phyloP scores from a whole-genome alignment of 2,888 invertebrate species.

The Sycophila texana region DNA sequence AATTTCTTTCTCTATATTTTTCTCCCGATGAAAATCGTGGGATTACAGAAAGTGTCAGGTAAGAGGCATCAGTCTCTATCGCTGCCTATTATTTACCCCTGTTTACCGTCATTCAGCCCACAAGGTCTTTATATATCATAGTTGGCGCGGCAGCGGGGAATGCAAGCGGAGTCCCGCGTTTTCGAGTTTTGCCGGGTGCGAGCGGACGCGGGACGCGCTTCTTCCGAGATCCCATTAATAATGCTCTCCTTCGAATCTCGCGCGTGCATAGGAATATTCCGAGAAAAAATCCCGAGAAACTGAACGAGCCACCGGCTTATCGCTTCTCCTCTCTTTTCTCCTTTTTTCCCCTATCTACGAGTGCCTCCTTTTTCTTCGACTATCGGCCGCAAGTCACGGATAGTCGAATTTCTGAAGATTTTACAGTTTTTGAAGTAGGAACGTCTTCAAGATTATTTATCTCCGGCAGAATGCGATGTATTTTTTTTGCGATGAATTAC shows the following conservation, averaged over 20 bases:
- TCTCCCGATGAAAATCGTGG: constrained; percentile 42
- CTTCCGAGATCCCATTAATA: constrained; percentile 54
- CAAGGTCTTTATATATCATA: constrained; percentile 53
- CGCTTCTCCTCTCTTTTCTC: constrained; percentile 6
- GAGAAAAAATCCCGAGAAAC: constrained; percentile 43
- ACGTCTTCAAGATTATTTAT: background rate
- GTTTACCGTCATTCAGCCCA: constrained; percentile 51
- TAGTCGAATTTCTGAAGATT: constrained; percentile 2
- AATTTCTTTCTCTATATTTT: too few species aligned
- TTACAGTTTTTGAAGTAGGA: constrained; percentile 6
- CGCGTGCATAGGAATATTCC: constrained; percentile 43
- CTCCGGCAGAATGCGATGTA: background rate
- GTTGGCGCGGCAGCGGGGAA: constrained; percentile 25
- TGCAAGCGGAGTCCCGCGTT: constrained; percentile 32
- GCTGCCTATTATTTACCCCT: constrained; percentile 51
- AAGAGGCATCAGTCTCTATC: constrained; percentile 38
- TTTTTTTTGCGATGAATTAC: background rate
- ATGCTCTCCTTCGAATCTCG: constrained; percentile 54
- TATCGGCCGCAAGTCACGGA: background rate
- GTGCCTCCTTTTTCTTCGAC: background rate
- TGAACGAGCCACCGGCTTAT: constrained; percentile 7
- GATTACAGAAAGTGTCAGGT: constrained; percentile 40
- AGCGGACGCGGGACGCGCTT: constrained; percentile 12
- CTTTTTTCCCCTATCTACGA: background rate
- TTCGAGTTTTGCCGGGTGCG: constrained; percentile 32